These are phyloP conservation scores for Chiloscyllium punctatum DNA, from an alignment of 2,797 vertebrate genomes.

Conservation along the genomic window DNA sequence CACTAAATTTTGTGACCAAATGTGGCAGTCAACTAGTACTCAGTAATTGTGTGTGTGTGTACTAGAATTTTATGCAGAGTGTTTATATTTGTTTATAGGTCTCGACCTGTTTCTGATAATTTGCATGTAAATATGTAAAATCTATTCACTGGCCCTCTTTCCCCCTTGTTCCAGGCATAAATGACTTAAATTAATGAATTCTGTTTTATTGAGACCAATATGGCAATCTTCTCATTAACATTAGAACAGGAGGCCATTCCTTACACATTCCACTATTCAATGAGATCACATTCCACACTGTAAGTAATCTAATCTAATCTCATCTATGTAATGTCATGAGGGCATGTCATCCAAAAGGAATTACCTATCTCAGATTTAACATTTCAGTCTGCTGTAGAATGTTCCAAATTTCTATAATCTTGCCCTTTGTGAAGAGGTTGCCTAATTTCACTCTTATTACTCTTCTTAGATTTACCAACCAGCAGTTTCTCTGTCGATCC, in stretches of 20 bases:
- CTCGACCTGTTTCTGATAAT: no score
- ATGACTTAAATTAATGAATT: not conserved
- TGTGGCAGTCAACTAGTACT: not conserved
- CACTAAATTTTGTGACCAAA: not conserved
- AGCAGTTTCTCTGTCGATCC: not conserved
- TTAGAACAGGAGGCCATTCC: not conserved
- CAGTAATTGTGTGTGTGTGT: not conserved
- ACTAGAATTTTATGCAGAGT: not conserved
- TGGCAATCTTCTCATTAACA: not conserved
- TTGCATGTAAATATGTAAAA: no score
- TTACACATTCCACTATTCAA: not conserved
- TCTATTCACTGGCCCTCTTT: not conserved
- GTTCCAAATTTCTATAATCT: not conserved
- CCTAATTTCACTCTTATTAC: not conserved
- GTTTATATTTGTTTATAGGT: not conserved
- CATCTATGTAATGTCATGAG: not conserved
- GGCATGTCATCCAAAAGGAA: no score
- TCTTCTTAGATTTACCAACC: not conserved
- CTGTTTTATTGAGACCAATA: not conserved
- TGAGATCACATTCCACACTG: not conserved
- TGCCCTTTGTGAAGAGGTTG: not conserved
- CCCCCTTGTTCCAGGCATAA: not conserved
- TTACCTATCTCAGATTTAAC: not conserved
- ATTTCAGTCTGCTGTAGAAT: not conserved
- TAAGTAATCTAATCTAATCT: no score